Percentiles rank a stretch among this genome's conserved stretches.
phyloP scores from a whole-genome alignment of 2,888 invertebrate species.

The Macaria liturata region DNA sequence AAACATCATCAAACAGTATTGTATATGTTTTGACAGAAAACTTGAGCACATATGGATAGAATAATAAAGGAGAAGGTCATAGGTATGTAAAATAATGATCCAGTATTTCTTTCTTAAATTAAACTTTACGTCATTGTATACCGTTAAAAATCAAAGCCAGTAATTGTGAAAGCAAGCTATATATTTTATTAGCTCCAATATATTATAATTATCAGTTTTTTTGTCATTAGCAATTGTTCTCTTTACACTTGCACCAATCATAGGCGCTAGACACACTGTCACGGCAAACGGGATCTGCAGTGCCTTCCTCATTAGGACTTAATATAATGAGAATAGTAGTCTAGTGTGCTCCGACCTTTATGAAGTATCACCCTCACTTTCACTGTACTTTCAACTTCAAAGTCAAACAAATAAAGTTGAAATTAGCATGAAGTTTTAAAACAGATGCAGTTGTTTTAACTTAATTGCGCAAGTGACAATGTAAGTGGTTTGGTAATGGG shows the following conservation, averaged over 20 bases:
- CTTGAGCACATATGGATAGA: too few relatives aligned
- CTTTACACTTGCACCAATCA: slow-evolving; percentile 29
- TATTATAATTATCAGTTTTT: too few relatives aligned
- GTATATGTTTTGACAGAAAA: too few relatives aligned
- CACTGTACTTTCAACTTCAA: slow-evolving; percentile 32
- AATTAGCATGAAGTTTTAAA: slow-evolving; percentile 3
- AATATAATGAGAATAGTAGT: slow-evolving; percentile 55
- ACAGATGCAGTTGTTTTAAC: slow-evolving; percentile 20
- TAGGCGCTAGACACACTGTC: slow-evolving; percentile 43
- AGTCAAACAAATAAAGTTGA: slow-evolving; percentile 13
- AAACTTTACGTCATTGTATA: too few relatives aligned
- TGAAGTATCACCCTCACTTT: slow-evolving; percentile 38
- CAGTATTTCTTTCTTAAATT: too few relatives aligned
- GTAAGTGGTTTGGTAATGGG: slow-evolving; percentile 19
- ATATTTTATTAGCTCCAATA: too few relatives aligned
- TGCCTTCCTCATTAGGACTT: slow-evolving; percentile 54
- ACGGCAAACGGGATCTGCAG: slow-evolving; percentile 52
- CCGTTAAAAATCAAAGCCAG: too few relatives aligned
- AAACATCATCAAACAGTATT: too few relatives aligned
- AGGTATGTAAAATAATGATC: too few relatives aligned
- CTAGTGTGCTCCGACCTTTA: slow-evolving; percentile 45
- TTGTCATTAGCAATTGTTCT: too few relatives aligned
- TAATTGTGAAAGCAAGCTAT: too few relatives aligned
- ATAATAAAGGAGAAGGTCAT: too few relatives aligned
- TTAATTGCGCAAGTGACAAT: slow-evolving; percentile 20